Percentiles rank a stretch among this genome's conserved stretches.
These are phyloP conservation scores for Trogon melanurus DNA, from an alignment of 2,113 vertebrate genomes.

Conservation along the genomic window DNA sequence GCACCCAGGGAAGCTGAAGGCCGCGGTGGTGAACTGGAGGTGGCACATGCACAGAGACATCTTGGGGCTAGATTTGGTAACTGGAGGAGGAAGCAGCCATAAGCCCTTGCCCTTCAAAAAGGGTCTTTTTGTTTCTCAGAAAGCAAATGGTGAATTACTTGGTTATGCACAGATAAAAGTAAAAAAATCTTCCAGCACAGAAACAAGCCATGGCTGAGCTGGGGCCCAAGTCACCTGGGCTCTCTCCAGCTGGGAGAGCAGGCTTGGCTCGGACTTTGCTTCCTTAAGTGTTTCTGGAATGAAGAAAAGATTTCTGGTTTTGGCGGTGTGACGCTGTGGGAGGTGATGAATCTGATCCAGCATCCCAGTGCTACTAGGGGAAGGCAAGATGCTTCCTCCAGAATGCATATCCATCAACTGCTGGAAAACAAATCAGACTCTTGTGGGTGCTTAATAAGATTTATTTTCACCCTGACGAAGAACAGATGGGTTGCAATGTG, in stretches of 20 bases:
- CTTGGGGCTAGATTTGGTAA: background rate
- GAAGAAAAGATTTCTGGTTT: background rate
- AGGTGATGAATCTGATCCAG: background rate
- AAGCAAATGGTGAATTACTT: background rate
- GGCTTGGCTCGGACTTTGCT: background rate
- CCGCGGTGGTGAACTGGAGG: background rate
- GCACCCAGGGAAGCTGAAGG: background rate
- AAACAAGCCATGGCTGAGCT: background rate
- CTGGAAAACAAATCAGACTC: background rate
- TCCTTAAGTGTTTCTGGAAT: background rate
- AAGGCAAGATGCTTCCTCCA: background rate
- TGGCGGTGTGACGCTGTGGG: background rate
- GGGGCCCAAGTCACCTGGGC: background rate
- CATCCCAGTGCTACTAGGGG: background rate
- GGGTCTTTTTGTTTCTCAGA: background rate
- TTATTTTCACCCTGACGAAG: background rate
- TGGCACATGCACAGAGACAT: background rate
- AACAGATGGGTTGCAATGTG: slow-evolving; percentile 9
- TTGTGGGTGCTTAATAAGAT: background rate
- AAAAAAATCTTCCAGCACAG: background rate
- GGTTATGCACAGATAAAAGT: background rate
- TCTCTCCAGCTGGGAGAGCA: background rate
- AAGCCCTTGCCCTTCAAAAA: background rate
- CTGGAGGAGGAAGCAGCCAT: background rate
- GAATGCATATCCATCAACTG: background rate